Base-by-base conservation (phyloP, 1,140 invertebrate genomes). In the Thalassaphorura encarpata region DNA sequence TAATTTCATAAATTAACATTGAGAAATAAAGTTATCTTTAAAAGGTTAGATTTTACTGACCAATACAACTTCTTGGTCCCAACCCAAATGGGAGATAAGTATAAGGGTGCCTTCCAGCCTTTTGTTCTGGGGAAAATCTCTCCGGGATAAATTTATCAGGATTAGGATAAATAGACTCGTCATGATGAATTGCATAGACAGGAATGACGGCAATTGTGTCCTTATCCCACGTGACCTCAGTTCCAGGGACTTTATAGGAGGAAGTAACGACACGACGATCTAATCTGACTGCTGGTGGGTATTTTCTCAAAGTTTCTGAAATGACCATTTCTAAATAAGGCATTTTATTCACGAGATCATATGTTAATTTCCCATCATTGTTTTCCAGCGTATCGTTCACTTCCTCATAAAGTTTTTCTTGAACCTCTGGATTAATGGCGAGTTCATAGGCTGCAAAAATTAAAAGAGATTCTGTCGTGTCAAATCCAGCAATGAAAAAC, bases 401-500 rank as follows among this genome's bases (percentile, higher is more conserved):
- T 64, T 80, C 77, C 45, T 72, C 56, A 21, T 72, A 63, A 1
- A 78, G 60, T 41, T 67, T 67, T 0, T 74, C 59, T 61, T 81
- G 78, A 23, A 73, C 56, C 0, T 74, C 69, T 0, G 68, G 70
- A 64, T 80, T 70, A 23, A 71, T 50, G 0, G 79, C 77, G 24
- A 81, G 62, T 55, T 73, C 69, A 47, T 78, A 78, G 0, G 74
- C 66, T 2, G 72, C 63, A 54, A 74, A 76, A 15, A 73, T 65
- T 80, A 52, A 19, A n/a, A 41, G 18, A 8, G 79, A 40, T 23
- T 52, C 18, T 16, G 82, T 81, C 0, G 84, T 84, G 61, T 85
- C 83, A 66, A 80, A 84, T n/a, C 83, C 83, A 43, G 81, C 83
- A n/a, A 81, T 63, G 61, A 82, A 79, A 61, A 83, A 83, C 3